Base-by-base conservation (phyloP, 1,140 invertebrate species). In the Tetramorium parvispinum region DNA sequence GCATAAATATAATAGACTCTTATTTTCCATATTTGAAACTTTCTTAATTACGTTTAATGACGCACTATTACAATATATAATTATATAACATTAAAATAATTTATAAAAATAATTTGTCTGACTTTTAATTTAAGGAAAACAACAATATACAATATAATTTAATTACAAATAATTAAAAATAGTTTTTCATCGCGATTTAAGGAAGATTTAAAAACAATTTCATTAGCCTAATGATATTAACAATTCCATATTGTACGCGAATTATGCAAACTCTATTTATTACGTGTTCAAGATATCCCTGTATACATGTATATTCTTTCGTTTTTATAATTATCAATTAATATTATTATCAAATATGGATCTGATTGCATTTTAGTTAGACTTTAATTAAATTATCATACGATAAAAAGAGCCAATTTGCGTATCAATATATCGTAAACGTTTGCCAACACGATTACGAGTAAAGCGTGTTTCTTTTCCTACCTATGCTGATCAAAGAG, bases 321-420 rank as follows among this genome's bases (percentile, higher is more conserved):
- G 3, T 73, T 73, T 55, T 55, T 55, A 53, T 13, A 73, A 55
- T 73, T 37, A 73, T 40, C 16, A 71, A 49, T 71, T 43, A n/a
- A n/a, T n/a, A 75, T 75, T 57, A 16, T 75, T 59, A 75, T 75
- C 21, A 13, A 13, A 16, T 11, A 43, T 24, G 13, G 21, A 68
- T 59, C 27, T 57, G 71, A 40, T 55, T n/a, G 18, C 11, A 57
- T 57, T 75, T 57, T 75, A 57, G 27, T 21, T 55, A 16, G n/a
- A 40, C 10, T 49, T 46, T 68, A 68, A 68, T 68, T 49, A 68
- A 68, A 68, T 68, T 43, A 68, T 13, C 0, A 27, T 21, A 16
- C 6, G 21, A 2, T 49, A 18, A 27, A 49, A 68, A 49, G 40
- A 24, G 40, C 11, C 13, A 40, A 55, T 73, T 18, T 6, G 27